These are phyloP conservation scores for Phainopepla nitens DNA, from an alignment of 2,113 vertebrate genomes.

Conservation along the genomic window DNA sequence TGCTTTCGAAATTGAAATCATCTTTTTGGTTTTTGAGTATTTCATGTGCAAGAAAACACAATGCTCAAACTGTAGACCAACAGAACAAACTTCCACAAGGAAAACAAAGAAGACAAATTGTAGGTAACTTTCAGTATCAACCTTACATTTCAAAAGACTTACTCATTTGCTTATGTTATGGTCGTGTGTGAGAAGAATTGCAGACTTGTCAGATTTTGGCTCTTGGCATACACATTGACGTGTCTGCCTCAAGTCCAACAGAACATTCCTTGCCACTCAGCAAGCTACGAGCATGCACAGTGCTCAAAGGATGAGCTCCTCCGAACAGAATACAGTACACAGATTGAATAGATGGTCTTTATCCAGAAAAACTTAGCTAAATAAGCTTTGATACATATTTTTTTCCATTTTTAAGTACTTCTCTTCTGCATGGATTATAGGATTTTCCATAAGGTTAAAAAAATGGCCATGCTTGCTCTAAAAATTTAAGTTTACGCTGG, in stretches of 20 bases:
- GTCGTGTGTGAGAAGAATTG: neutral
- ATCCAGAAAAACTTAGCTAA: neutral
- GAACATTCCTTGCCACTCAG: neutral
- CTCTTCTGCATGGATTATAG: neutral
- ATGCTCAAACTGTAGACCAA: neutral
- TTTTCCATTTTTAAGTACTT: neutral
- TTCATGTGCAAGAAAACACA: neutral
- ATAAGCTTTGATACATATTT: neutral
- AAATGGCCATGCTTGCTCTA: neutral
- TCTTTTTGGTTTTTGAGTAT: neutral
- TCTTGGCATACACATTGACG: neutral
- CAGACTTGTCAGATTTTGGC: neutral
- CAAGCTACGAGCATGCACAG: accelerated
- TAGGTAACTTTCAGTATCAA: neutral
- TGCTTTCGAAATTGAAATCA: neutral
- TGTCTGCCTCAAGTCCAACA: neutral
- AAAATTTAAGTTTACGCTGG: neutral
- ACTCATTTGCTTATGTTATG: neutral
- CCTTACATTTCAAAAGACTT: neutral
- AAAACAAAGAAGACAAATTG: neutral
- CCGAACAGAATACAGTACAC: neutral
- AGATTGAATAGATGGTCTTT: neutral
- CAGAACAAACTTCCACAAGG: neutral
- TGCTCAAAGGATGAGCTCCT: neutral
- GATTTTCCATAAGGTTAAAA: neutral